phyloP scores from a whole-genome alignment of 2,797 vertebrate species.

The Myotis planiceps region DNA sequence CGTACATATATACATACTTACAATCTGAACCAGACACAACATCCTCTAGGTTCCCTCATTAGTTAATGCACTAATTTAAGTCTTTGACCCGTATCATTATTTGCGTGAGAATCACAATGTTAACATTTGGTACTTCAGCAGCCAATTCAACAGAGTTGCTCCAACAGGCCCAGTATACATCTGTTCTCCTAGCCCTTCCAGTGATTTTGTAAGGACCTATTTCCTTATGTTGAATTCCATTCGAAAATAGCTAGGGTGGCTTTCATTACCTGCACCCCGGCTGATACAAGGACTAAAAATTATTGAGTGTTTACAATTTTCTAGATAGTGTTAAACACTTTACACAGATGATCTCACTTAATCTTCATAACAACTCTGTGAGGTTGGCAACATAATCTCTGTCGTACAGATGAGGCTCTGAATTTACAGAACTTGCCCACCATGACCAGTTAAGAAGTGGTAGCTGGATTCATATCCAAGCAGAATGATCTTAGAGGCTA shows the following conservation, averaged over 20 bases:
- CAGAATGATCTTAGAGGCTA: neutral
- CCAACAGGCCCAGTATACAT: neutral
- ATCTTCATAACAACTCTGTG: neutral
- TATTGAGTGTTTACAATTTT: neutral
- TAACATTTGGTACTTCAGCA: neutral
- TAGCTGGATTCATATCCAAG: neutral
- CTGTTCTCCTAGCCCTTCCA: neutral
- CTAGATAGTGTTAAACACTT: neutral
- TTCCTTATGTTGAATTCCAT: neutral
- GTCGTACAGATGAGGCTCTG: neutral
- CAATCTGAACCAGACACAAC: neutral
- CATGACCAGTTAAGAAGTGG: neutral
- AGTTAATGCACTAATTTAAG: neutral
- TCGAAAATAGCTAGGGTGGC: neutral
- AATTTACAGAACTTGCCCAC: neutral
- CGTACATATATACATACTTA: too few relatives aligned
- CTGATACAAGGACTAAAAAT: neutral
- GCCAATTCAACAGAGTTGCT: neutral
- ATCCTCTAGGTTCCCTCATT: constrained; percentile 1
- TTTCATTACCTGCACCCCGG: neutral
- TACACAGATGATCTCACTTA: neutral
- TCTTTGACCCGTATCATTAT: neutral
- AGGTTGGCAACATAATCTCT: neutral
- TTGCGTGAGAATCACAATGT: constrained; percentile 19
- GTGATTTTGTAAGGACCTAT: neutral